These are phyloP conservation scores for Mimachlamys varia DNA, from an alignment of 2,888 invertebrate genomes.

Conservation along the genomic window DNA sequence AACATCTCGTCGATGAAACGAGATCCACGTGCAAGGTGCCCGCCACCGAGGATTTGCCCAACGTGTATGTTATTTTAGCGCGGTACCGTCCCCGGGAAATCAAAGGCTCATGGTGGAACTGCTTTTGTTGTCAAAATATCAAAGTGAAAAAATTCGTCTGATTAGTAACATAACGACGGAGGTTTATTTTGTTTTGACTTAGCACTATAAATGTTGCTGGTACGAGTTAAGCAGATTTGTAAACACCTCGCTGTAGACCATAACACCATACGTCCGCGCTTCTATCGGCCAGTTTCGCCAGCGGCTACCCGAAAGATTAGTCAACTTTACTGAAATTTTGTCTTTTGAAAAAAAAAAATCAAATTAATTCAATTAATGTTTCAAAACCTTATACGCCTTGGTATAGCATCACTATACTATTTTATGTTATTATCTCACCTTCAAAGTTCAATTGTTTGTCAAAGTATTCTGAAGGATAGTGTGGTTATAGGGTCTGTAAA, in stretches of 20 bases:
- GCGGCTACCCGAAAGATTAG: neutral
- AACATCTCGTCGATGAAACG: conserved; percentile 44
- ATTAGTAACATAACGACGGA: conserved; percentile 47
- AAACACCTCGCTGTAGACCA: conserved; percentile 50
- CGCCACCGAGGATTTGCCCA: conserved; percentile 20
- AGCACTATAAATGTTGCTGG: conserved; percentile 47
- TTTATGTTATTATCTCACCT: neutral
- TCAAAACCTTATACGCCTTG: neutral
- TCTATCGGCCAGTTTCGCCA: neutral
- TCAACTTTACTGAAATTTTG: neutral
- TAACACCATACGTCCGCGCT: neutral
- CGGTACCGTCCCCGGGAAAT: conserved; percentile 41
- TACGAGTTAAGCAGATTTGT: conserved; percentile 36
- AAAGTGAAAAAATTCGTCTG: conserved; percentile 49
- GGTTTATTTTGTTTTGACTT: conserved; percentile 50
- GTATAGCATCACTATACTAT: neutral
- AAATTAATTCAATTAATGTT: neutral
- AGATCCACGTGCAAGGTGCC: conserved; percentile 46
- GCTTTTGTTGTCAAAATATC: conserved; percentile 52
- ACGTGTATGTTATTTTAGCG: conserved; percentile 48
- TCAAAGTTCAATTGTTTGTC: neutral
- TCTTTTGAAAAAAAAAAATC: neutral
- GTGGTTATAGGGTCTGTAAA: neutral
- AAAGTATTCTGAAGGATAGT: neutral
- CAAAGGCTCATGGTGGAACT: conserved; percentile 41